Percentiles rank a stretch among this genome's conserved stretches.
phyloP scores from a whole-genome alignment of 2,888 invertebrate genomes.

The Seira ritae region DNA sequence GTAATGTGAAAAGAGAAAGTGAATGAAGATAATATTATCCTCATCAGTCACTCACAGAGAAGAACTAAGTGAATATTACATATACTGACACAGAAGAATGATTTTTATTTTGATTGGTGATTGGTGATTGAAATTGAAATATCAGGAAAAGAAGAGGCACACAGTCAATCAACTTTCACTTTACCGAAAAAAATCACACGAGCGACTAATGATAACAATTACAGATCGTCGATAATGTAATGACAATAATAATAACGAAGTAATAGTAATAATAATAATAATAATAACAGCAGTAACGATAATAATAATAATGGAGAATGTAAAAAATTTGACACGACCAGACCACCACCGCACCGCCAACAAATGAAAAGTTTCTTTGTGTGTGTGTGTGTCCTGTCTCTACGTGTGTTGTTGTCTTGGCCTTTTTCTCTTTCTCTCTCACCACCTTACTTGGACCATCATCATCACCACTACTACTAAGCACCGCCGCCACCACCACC shows the following conservation, averaged over 20 bases:
- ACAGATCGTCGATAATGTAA: not conserved
- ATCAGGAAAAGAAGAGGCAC: no score
- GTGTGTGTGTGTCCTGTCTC: no score
- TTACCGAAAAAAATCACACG: constrained; percentile 3
- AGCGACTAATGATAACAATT: not conserved
- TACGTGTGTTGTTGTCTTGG: no score
- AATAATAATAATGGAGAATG: constrained; percentile 19
- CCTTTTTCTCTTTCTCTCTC: not conserved
- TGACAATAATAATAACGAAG: constrained; percentile 1
- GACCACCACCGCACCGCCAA: not conserved
- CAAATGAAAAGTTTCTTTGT: constrained; percentile 22
- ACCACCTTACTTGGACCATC: constrained; percentile 22
- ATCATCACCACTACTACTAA: constrained; percentile 19
- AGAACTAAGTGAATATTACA: no score
- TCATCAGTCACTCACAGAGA: no score
- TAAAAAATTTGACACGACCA: constrained; percentile 21
- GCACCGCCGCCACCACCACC: constrained; percentile 18
- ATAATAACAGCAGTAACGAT: not conserved
- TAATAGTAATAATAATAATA: constrained; percentile 2
- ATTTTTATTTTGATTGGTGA: no score
- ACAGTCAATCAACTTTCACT: constrained; percentile 11
- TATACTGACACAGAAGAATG: no score
- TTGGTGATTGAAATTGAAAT: no score
- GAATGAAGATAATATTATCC: no score
- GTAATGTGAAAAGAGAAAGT: no score